A percentile compares a stretch with the other conserved stretches of the same genome.
Conservation (phyloP, 2,797 vertebrate genomes). For the Gambusia yucatana region DNA sequence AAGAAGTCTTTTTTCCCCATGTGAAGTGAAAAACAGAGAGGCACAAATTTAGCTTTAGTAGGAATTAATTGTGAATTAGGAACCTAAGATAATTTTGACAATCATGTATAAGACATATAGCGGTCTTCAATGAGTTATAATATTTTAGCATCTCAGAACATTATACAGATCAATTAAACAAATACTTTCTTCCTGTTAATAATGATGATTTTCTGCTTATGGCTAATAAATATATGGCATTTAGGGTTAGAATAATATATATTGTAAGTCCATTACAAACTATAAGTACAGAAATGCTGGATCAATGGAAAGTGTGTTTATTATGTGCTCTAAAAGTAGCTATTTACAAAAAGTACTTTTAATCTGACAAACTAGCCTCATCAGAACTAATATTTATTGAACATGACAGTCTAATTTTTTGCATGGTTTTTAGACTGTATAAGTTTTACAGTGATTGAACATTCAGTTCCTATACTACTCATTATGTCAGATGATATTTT, state of each 20-base stretch:
- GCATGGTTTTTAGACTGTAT: background rate
- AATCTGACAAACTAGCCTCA: background rate
- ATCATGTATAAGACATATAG: background rate
- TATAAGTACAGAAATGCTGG: background rate
- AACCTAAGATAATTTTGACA: background rate
- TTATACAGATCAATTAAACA: background rate
- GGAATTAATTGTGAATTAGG: background rate
- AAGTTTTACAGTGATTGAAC: background rate
- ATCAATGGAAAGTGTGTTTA: background rate
- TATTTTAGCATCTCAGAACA: background rate
- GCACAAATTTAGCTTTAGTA: background rate
- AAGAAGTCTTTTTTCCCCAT: background rate
- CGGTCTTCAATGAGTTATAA: background rate
- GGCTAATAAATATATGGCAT: background rate
- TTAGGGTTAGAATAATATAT: background rate
- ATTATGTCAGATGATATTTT: conserved; percentile 44
- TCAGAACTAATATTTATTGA: background rate
- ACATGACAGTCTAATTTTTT: background rate
- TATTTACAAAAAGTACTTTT: background rate
- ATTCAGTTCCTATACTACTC: background rate
- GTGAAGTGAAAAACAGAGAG: background rate
- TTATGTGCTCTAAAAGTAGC: background rate
- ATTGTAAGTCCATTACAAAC: background rate
- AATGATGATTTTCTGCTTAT: background rate
- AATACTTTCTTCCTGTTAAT: background rate